Conservation (phyloP, 2,797 vertebrate species). For the Heliangelus exortis region DNA sequence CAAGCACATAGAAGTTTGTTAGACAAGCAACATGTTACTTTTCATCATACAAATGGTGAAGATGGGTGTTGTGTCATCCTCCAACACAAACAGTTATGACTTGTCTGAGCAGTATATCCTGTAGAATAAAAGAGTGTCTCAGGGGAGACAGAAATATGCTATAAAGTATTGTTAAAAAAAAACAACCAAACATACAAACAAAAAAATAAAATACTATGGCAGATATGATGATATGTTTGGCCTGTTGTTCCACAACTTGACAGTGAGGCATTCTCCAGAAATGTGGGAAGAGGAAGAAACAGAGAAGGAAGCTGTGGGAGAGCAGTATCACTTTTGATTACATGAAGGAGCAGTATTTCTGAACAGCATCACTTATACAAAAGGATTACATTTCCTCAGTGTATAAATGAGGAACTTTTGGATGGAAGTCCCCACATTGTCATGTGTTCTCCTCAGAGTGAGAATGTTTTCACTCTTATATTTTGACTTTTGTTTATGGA, state of each 20-base stretch:
- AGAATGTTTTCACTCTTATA: not conserved
- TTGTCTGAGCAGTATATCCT: not conserved
- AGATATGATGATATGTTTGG: not conserved
- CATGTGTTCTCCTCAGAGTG: slow-evolving; percentile 12
- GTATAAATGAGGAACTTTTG: slow-evolving; percentile 17
- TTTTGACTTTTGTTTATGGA: slow-evolving; percentile 8
- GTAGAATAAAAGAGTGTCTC: not conserved
- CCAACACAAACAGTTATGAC: not conserved
- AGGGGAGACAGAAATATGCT: not conserved
- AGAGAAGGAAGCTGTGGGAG: slow-evolving; percentile 23
- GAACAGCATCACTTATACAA: slow-evolving; percentile 41
- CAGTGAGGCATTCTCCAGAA: slow-evolving; percentile 1
- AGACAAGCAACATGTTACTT: not conserved
- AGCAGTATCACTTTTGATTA: not conserved
- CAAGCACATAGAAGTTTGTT: not conserved
- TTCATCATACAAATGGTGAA: not conserved
- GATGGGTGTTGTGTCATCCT: not conserved
- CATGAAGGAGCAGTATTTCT: slow-evolving; percentile 29
- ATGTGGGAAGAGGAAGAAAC: slow-evolving; percentile 26
- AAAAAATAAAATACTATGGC: not conserved
- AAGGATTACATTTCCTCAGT: not conserved
- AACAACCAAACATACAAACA: no score
- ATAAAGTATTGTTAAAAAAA: not conserved
- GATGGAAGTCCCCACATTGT: not conserved
- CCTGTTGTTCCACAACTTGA: slow-evolving; percentile 1